These are phyloP conservation scores for Palythoa caribaeorum DNA, from an alignment of 92 coral and sea anemone genomes.

Conservation along the genomic window DNA sequence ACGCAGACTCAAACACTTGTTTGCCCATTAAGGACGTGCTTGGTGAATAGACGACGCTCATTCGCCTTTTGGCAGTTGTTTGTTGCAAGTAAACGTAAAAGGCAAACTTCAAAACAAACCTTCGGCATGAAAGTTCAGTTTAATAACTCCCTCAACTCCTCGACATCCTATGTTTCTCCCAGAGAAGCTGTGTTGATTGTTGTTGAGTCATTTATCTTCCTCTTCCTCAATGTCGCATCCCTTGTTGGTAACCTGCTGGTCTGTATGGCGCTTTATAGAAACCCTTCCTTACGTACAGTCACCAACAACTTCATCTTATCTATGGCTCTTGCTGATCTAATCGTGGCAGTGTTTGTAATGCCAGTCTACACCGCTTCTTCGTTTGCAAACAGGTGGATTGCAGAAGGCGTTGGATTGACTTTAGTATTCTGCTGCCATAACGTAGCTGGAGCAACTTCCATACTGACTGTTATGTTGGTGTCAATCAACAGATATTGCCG, in stretches of 20 bases:
- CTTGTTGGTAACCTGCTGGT: neutral
- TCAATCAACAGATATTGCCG: neutral
- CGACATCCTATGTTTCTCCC: no score
- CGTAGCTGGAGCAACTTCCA: neutral
- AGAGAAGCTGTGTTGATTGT: neutral
- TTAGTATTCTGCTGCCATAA: no score
- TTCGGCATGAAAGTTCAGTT: no score
- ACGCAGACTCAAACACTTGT: no score
- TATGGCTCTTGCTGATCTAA: neutral
- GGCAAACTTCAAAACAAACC: no score
- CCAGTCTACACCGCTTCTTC: neutral
- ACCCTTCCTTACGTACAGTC: neutral
- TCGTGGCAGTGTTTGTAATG: neutral
- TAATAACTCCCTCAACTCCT: no score
- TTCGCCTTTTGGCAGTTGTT: no score
- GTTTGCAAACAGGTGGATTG: neutral
- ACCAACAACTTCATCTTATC: neutral
- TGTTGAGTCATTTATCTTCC: neutral
- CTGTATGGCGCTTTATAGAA: neutral
- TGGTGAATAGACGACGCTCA: no score
- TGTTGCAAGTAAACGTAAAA: no score
- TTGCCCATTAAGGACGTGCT: no score
- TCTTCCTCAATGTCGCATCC: neutral
- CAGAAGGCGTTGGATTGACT: no score
- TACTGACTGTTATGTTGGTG: neutral